Conservation (phyloP, 1,140 invertebrate genomes). For the Pantala flavescens region DNA sequence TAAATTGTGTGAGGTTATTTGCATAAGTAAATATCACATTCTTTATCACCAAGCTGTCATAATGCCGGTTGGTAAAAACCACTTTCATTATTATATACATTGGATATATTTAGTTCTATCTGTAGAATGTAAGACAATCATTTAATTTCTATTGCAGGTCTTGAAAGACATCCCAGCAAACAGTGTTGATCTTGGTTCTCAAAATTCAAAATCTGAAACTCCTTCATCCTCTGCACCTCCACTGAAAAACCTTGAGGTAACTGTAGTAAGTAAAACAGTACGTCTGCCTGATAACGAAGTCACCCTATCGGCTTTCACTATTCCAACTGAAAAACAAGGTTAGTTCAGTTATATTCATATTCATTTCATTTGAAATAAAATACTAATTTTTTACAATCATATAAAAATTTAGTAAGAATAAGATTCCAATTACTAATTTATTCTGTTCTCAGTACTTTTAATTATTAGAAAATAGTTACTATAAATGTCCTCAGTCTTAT, state of each 20-base stretch:
- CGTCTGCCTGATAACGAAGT: slow-evolving; percentile 63
- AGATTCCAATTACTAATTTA: too few relatives aligned
- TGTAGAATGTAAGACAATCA: neutral
- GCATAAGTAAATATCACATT: too few relatives aligned
- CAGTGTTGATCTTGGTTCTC: neutral
- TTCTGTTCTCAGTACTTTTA: too few relatives aligned
- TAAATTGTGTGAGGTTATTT: too few relatives aligned
- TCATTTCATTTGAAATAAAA: slow-evolving; percentile 10
- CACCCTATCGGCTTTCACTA: slow-evolving; percentile 65
- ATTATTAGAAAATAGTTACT: too few relatives aligned
- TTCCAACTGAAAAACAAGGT: slow-evolving; percentile 59
- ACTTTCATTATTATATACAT: too few relatives aligned
- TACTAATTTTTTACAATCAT: too few relatives aligned
- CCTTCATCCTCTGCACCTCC: slow-evolving; percentile 34
- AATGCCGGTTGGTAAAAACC: too few relatives aligned
- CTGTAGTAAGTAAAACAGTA: slow-evolving; percentile 59
- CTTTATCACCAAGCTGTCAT: too few relatives aligned
- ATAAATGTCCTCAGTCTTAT: too few relatives aligned
- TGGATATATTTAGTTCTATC: too few relatives aligned
- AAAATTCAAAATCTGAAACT: slow-evolving; percentile 24
- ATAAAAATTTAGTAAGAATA: too few relatives aligned
- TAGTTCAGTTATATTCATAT: slow-evolving; percentile 27
- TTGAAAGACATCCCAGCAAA: neutral
- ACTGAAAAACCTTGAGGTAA: slow-evolving; percentile 60
- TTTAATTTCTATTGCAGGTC: neutral